These are phyloP conservation scores for Larimichthys crocea DNA, from an alignment of 2,113 vertebrate genomes.

Conservation along the genomic window DNA sequence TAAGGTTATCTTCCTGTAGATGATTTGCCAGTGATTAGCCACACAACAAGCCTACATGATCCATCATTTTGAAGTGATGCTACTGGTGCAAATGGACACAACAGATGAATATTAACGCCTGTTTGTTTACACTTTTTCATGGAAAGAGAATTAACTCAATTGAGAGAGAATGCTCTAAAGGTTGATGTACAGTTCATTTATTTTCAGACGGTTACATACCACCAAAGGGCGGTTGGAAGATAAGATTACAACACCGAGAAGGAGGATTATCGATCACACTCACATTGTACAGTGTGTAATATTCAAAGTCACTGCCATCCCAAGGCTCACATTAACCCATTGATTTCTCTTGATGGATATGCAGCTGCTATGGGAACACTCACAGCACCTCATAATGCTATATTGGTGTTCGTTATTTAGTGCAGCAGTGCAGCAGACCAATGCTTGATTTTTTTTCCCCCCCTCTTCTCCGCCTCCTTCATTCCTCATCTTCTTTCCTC, in stretches of 20 bases:
- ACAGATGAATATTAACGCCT: neutral
- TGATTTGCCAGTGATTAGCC: neutral
- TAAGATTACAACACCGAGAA: slow-evolving; percentile 10
- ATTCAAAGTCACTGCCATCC: slow-evolving; percentile 43
- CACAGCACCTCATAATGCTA: slow-evolving; percentile 9
- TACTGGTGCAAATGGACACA: neutral
- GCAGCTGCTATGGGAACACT: slow-evolving; percentile 35
- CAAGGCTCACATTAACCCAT: slow-evolving; percentile 29
- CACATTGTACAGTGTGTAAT: neutral
- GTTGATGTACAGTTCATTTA: neutral
- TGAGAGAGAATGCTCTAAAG: neutral
- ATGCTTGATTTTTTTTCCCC: neutral
- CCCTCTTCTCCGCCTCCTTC: neutral
- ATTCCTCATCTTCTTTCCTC: neutral
- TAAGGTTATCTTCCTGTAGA: neutral
- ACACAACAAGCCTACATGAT: neutral
- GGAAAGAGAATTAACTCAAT: neutral
- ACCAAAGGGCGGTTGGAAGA: neutral
- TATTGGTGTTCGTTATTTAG: slow-evolving; percentile 40
- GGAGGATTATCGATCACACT: slow-evolving; percentile 31
- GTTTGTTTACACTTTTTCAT: neutral
- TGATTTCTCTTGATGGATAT: slow-evolving; percentile 57
- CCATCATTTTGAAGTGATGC: neutral
- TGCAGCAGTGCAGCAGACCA: neutral
- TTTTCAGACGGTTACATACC: slow-evolving; percentile 7